Conservation (phyloP, 2,888 invertebrate genomes). For the Hermaeophaga mercurialis region DNA sequence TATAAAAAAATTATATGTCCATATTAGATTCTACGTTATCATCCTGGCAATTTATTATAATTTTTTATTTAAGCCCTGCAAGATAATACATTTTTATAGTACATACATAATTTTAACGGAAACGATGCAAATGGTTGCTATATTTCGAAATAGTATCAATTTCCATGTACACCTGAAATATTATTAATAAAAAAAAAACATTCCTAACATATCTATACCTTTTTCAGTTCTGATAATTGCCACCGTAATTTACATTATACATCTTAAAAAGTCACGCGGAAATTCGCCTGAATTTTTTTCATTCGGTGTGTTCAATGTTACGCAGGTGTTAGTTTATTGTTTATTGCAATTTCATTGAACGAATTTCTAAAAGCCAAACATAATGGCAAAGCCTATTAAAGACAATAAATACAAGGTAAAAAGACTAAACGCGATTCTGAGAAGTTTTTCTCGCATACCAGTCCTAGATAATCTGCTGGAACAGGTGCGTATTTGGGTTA, state of each 20-base stretch:
- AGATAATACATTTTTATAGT: too few relatives aligned
- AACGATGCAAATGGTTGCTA: too few relatives aligned
- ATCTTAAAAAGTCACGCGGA: constrained; percentile 40
- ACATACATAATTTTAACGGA: too few relatives aligned
- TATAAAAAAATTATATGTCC: too few relatives aligned
- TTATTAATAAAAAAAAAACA: constrained; percentile 8
- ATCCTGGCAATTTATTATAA: too few relatives aligned
- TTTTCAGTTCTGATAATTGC: constrained; percentile 17
- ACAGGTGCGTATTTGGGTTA: constrained; percentile 4
- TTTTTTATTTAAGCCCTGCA: too few relatives aligned
- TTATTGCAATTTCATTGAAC: constrained; percentile 50
- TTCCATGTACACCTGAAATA: too few relatives aligned
- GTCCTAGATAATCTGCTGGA: constrained; percentile 45
- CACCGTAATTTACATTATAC: constrained; percentile 13
- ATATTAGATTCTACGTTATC: too few relatives aligned
- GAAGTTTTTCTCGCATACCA: constrained; percentile 48
- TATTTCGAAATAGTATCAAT: too few relatives aligned
- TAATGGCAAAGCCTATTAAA: constrained; percentile 49
- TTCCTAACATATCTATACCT: constrained; percentile 19
- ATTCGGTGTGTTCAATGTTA: constrained; percentile 44
- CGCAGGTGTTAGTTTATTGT: constrained; percentile 51
- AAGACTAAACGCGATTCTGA: constrained; percentile 44
- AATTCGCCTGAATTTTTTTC: constrained; percentile 42
- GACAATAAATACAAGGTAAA: constrained; percentile 52
- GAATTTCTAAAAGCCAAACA: constrained; percentile 49